phyloP scores from a whole-genome alignment of 1,140 invertebrate genomes.

The Pseudomyrmex gracilis region DNA sequence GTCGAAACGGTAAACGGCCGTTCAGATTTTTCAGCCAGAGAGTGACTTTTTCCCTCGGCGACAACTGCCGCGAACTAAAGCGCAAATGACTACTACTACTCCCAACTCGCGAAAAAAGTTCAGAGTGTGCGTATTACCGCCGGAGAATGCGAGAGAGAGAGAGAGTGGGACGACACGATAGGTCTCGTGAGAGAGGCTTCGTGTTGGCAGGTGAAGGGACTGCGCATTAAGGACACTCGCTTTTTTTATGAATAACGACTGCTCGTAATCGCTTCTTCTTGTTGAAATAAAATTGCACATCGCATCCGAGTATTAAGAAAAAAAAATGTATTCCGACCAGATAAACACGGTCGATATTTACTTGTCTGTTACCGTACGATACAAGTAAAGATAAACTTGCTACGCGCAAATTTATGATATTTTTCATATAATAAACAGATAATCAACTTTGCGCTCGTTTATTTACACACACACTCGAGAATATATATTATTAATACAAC shows the following conservation, averaged over 20 bases:
- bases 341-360: neutral
- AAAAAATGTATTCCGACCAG: neutral
- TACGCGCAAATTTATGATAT: neutral
- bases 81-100: slow-evolving; percentile 46
- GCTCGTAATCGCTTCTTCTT: neutral
- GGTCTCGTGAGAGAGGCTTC: neutral
- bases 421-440: slow-evolving; percentile 16
- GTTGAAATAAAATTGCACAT: neutral
- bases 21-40: slow-evolving; percentile 37
- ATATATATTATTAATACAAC: slow-evolving; percentile 21
- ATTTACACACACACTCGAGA: slow-evolving; percentile 11
- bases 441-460: slow-evolving; percentile 26
- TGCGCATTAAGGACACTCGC: slow-evolving; percentile 13
- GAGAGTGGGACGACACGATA: neutral
- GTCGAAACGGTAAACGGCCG: slow-evolving; percentile 24
- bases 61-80: slow-evolving; percentile 32
- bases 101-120: slow-evolving; percentile 8
- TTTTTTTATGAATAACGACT: slow-evolving; percentile 7
- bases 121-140: neutral
- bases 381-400: too few species aligned
- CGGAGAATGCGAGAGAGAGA: neutral
- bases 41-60: slow-evolving; percentile 14
- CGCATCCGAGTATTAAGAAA: neutral
- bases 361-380: too few species aligned
- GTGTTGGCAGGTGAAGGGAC: neutral